A percentile compares a stretch with the other conserved stretches of the same genome.
Evolutionary conservation across 1,140 invertebrate species (phyloP).

Genomic region (Plectus sambesii): DNA sequence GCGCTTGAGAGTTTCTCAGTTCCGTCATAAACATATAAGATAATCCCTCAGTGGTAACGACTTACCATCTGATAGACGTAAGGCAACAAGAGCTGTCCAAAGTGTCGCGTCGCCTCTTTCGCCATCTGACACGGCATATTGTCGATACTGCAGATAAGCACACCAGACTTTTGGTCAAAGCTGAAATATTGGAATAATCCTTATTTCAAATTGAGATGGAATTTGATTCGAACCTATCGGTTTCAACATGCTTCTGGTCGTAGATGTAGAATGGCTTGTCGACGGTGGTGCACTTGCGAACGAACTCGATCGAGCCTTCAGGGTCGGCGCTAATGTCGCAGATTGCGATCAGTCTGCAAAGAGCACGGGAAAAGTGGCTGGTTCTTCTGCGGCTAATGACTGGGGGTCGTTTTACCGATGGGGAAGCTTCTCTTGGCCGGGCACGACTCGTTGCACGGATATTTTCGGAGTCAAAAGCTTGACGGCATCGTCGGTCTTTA

Average conservation of each 20-base stretch:
- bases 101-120: slow-evolving; percentile 84
- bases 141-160: slow-evolving; percentile 91
- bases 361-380: too few relatives aligned
- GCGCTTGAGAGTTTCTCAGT: too few relatives aligned
- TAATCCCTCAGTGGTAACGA: too few relatives aligned
- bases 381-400: too few relatives aligned
- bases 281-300: slow-evolving; percentile 97
- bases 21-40: too few relatives aligned
- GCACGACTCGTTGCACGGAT: too few relatives aligned
- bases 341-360: slow-evolving; percentile 64
- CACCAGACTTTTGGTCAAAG: slow-evolving; percentile 52
- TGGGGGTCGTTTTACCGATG: too few relatives aligned
- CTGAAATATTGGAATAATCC: neutral
- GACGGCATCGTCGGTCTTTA: slow-evolving; percentile 85
- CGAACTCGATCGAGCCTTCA: slow-evolving; percentile 93
- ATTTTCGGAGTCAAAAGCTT: neutral
- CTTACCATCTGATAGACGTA: slow-evolving; percentile 67
- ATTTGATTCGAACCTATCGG: slow-evolving; percentile 64
- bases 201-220: neutral
- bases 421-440: too few relatives aligned
- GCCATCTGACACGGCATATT: slow-evolving; percentile 98
- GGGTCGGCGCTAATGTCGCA: slow-evolving; percentile 96
- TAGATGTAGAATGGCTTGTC: slow-evolving; percentile 94
- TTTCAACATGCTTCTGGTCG: slow-evolving; percentile 88
- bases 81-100: slow-evolving; percentile 76